A percentile compares a stretch with the other conserved stretches of the same genome.
These are phyloP conservation scores for Exephanes ischioxanthus DNA, from an alignment of 2,888 invertebrate genomes.

Conservation along the genomic window DNA sequence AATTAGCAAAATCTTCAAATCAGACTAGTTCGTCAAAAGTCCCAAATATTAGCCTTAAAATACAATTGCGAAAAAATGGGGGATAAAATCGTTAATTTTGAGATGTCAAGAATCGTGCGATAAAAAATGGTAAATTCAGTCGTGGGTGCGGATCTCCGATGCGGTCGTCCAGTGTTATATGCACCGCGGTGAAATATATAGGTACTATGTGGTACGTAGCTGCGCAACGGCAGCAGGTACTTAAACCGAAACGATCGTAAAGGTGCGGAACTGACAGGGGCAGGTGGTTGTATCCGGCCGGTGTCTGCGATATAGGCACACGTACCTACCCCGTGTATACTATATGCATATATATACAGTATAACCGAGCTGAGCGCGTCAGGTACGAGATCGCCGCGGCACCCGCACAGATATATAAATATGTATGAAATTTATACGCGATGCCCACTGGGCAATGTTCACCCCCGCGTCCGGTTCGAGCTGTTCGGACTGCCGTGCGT, in stretches of 20 bases:
- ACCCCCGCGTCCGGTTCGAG: slow-evolving; percentile 76
- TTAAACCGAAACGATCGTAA: slow-evolving; percentile 70
- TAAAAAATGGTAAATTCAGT: not conserved
- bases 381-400: slow-evolving; percentile 62
- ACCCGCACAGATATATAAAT: slow-evolving; percentile 69
- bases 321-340: slow-evolving; percentile 26
- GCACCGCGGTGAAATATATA: not conserved
- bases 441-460: slow-evolving; percentile 79
- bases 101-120: too few relatives aligned
- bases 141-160: slow-evolving; percentile 1
- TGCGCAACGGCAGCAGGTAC: slow-evolving; percentile 58
- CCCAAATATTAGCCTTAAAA: too few relatives aligned
- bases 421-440: slow-evolving; percentile 70
- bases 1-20: too few relatives aligned
- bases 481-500: slow-evolving; percentile 11
- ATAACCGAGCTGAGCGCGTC: slow-evolving; percentile 63
- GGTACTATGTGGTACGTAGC: not conserved
- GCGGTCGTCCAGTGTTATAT: too few relatives aligned
- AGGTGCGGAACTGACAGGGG: slow-evolving; percentile 77
- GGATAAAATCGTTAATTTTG: too few relatives aligned
- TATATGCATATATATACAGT: slow-evolving; percentile 33
- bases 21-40: too few relatives aligned
- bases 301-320: slow-evolving; percentile 71
- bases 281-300: slow-evolving; percentile 83
- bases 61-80: too few relatives aligned